These are phyloP conservation scores for Corythaeola cristata DNA, from an alignment of 2,113 vertebrate species.

Conservation along the genomic window DNA sequence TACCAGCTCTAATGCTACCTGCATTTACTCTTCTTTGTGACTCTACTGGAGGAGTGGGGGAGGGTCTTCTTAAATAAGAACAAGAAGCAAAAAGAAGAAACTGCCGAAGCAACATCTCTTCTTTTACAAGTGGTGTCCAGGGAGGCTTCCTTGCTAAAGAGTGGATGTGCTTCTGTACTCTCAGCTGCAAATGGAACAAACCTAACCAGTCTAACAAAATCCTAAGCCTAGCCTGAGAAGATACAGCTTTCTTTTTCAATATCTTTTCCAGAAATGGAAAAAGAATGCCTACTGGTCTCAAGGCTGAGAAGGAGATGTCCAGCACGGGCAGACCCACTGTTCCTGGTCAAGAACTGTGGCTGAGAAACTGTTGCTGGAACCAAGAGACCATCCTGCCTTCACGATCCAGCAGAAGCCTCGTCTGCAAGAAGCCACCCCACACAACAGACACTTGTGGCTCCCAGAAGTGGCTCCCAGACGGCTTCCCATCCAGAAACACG, in stretches of 20 bases:
- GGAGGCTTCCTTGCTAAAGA: neutral
- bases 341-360: neutral
- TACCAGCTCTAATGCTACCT: neutral
- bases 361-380: neutral
- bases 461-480: too few species aligned
- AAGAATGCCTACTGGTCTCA: neutral
- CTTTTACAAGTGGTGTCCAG: neutral
- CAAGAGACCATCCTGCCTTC: neutral
- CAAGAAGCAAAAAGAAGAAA: neutral
- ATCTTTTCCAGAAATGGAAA: constrained; percentile 43
- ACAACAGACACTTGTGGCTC: too few species aligned
- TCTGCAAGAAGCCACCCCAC: too few species aligned
- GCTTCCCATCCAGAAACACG: too few species aligned
- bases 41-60: neutral
- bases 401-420: too few species aligned
- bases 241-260: neutral
- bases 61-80: neutral
- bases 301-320: neutral
- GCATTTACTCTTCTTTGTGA: neutral
- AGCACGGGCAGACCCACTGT: neutral
- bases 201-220: neutral
- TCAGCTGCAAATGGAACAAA: neutral
- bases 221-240: neutral
- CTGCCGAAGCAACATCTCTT: neutral
- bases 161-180: neutral